These are phyloP conservation scores for Netelia virgata DNA, from an alignment of 2,888 invertebrate species.

Conservation along the genomic window DNA sequence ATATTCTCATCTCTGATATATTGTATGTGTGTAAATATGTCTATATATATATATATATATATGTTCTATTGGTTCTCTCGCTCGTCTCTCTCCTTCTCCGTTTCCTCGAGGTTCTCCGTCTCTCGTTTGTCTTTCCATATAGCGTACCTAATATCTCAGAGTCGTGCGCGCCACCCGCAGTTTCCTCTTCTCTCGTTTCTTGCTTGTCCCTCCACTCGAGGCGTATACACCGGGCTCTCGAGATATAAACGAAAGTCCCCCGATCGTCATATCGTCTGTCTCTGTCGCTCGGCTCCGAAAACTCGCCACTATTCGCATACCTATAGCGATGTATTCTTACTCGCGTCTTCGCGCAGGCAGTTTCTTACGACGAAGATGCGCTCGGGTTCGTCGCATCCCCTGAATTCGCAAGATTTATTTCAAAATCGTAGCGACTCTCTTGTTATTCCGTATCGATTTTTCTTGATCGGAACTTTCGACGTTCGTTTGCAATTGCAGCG, in stretches of 20 bases:
- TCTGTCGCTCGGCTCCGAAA: not conserved
- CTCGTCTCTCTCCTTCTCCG: conserved; percentile 63
- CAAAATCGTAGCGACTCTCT: not conserved
- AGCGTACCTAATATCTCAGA: conserved; percentile 13
- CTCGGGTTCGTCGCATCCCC: no score
- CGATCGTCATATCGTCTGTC: conserved; percentile 77
- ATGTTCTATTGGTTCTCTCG: conserved; percentile 56
- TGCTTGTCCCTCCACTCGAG: conserved; percentile 13
- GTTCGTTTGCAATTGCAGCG: no score
- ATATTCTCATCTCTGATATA: conserved; percentile 63
- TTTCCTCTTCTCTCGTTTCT: conserved; percentile 58
- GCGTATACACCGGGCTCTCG: conserved; percentile 20
- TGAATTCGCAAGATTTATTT: no score
- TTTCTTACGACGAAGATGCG: no score
- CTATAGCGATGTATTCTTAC: not conserved
- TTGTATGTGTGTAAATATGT: conserved; percentile 16
- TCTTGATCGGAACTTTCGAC: not conserved
- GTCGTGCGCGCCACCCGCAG: conserved; percentile 52
- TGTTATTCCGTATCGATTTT: conserved; percentile 59
- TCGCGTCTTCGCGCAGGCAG: no score
- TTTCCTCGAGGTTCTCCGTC: conserved; percentile 67
- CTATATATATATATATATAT: conserved; percentile 61
- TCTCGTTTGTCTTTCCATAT: conserved; percentile 65
- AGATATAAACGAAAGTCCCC: conserved; percentile 63
- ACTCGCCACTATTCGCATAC: conserved; percentile 6